Conservation (phyloP, 2,797 vertebrate genomes). For the Cichlasoma orientale region DNA sequence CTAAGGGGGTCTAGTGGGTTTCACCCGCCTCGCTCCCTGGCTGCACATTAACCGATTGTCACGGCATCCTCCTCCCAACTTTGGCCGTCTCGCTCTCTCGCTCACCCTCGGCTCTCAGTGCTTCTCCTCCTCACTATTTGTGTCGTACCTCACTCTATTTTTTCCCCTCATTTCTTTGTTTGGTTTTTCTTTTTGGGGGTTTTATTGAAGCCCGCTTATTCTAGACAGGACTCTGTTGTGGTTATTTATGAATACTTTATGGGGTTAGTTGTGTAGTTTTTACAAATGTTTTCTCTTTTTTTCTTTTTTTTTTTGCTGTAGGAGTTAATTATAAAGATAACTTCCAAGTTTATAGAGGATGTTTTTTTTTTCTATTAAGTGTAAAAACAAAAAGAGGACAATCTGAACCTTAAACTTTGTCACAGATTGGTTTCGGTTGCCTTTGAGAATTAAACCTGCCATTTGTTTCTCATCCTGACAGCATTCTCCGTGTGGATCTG, state of each 20-base stretch:
- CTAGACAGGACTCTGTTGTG: slow-evolving; percentile 45
- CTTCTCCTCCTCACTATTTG: slow-evolving; percentile 17
- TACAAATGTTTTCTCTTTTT: slow-evolving; percentile 25
- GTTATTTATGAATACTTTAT: slow-evolving; percentile 58
- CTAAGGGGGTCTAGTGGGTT: slow-evolving; percentile 46
- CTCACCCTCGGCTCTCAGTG: neutral
- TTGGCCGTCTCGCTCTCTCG: neutral
- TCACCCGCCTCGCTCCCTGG: slow-evolving; percentile 30
- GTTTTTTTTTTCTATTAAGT: slow-evolving; percentile 44
- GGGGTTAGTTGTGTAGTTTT: slow-evolving; percentile 19
- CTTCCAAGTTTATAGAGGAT: slow-evolving; percentile 34
- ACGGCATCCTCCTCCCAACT: slow-evolving; percentile 46
- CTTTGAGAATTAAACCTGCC: slow-evolving; percentile 35
- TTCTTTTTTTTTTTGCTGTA: rapidly evolving
- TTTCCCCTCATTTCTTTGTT: slow-evolving; percentile 21
- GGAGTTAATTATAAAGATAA: slow-evolving; percentile 35
- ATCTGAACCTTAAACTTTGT: slow-evolving; percentile 15
- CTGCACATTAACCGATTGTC: slow-evolving; percentile 56
- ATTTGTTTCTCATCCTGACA: slow-evolving; percentile 32
- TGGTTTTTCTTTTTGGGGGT: slow-evolving; percentile 33
- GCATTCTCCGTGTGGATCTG: slow-evolving; percentile 7
- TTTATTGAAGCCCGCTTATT: slow-evolving; percentile 49
- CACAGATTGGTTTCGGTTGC: slow-evolving; percentile 19
- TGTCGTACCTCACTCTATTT: slow-evolving; percentile 11
- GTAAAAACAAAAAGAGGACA: slow-evolving; percentile 30